Evolutionary conservation across 2,888 invertebrate genomes (phyloP).

Genomic region (Torymus auratus): DNA sequence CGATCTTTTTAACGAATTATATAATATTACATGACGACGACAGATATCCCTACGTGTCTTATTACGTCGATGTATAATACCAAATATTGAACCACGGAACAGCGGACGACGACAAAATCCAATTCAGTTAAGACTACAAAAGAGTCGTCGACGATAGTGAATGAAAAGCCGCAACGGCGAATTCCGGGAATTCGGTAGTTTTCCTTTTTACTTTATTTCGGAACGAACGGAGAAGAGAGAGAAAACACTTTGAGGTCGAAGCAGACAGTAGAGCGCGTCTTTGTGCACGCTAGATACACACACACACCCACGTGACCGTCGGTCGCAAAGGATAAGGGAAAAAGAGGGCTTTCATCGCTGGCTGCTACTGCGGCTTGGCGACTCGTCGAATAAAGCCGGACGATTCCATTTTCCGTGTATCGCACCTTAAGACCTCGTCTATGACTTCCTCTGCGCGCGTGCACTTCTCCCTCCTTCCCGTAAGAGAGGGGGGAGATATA

Average conservation of each 20-base stretch:
- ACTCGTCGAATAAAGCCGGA: constrained; percentile 18
- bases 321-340: constrained; percentile 29
- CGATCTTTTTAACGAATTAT: no score
- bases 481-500: not conserved
- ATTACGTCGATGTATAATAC: no score
- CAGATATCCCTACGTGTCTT: no score
- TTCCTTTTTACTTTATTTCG: not conserved
- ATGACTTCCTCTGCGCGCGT: constrained; percentile 36
- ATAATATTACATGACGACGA: no score
- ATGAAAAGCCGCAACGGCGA: not conserved
- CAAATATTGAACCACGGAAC: no score
- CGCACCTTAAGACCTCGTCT: constrained; percentile 30
- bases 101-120: not conserved
- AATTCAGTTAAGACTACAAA: not conserved
- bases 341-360: constrained; percentile 33
- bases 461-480: not conserved
- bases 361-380: not conserved
- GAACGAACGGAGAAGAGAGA: not conserved
- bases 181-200: constrained; percentile 29
- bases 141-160: not conserved
- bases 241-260: constrained; percentile 40
- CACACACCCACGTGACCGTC: not conserved
- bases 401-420: constrained; percentile 41
- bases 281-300: not conserved
- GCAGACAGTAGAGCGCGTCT: not conserved